Evolutionary conservation across 2,113 vertebrate species (phyloP).

Genomic region (Muntiacus reevesi): DNA sequence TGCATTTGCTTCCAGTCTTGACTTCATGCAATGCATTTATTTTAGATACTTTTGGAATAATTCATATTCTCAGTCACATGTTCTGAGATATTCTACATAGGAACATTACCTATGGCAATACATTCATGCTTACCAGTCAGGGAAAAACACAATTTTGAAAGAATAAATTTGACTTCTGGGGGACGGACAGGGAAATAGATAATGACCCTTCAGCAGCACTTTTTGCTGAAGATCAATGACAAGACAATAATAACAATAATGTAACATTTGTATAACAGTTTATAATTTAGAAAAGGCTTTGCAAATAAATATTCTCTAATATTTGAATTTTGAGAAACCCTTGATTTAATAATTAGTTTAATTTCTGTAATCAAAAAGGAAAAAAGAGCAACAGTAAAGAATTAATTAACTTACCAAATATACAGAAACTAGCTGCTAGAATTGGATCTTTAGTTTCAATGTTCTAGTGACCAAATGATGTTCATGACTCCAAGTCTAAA

Average conservation of each 20-base stretch:
- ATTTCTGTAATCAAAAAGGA: neutral
- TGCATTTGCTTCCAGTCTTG: neutral
- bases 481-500: neutral
- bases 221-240: neutral
- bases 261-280: neutral
- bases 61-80: neutral
- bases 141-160: neutral
- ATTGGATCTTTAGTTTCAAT: neutral
- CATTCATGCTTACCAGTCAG: neutral
- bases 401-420: neutral
- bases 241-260: neutral
- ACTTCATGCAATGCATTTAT: neutral
- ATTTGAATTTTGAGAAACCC: neutral
- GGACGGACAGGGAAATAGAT: neutral
- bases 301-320: neutral
- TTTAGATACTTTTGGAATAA: neutral
- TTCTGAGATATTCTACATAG: neutral
- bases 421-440: neutral
- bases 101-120: neutral
- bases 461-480: neutral
- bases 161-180: neutral
- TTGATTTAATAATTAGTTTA: neutral
- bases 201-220: neutral
- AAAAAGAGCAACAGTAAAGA: neutral
- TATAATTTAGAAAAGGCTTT: neutral